Evolutionary conservation across 2,888 invertebrate species (phyloP), one percentile per base, ranked within the genome.

Genomic region (Lycophotia porphyrea): DNA sequence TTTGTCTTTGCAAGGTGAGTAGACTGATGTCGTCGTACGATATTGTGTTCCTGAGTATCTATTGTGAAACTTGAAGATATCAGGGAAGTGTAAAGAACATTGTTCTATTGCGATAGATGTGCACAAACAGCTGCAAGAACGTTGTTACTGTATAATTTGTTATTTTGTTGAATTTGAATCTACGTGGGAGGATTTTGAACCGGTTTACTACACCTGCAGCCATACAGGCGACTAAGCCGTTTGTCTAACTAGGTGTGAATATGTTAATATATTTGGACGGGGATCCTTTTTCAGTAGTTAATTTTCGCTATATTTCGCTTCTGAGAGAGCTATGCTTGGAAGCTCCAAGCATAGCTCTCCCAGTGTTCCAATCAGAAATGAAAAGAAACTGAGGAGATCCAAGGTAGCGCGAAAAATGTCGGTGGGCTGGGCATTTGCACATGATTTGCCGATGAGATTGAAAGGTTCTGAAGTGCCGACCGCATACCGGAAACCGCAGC

Each of bases 21-120:
- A 63, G 42, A n/a, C n/a, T n/a, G n/a, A 44, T 63, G 80, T 84
- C 84, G 15, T 74, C 67, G 75, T 34, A 74, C 84, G 81, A 84
- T 74, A 73, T 34, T 68, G 36, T 55, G n/a, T 31, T 49, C 49
- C n/a, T 34, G 2, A 31, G n/a, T 58, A 52, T 2, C 36, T 44
- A 63, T 80, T 84, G 81, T 73, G 55, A 69, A 84, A 70, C 74
- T 44, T 80, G 27, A 60, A 60, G 80, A 71, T 68, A 83, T 21
- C n/a, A n/a, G 31, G 27, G 8, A 15, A 39, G 36, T 39, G 27
- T 27, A 36, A 34, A 34, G 27, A 13, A 69, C 52, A 63, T 36
- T 70, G 60, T 69, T 55, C 24, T 44, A n/a, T 69, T 69, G 44
- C 49, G 18, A 44, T 44, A 76, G 8, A 76, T 13, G 13, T 8